Base-by-base conservation (phyloP, 2,888 invertebrate species). In the Yponomeuta sedellus region DNA sequence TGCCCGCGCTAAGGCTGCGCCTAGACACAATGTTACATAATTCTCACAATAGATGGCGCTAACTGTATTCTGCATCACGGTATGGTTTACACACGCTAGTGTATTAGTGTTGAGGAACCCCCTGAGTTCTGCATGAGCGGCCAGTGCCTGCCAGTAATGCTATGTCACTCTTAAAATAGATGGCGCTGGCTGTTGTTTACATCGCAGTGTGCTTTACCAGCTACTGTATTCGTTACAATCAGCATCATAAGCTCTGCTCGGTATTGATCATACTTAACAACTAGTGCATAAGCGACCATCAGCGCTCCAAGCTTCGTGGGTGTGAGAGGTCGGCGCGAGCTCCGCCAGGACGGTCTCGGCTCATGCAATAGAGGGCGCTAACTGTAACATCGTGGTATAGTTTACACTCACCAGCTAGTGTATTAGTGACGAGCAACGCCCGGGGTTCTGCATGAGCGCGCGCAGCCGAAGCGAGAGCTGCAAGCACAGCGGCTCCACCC, bases 381-480 rank as follows among this genome's bases (percentile, higher is more conserved):
- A 34, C 34, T 34, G 34, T 8, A 34, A 34, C 34, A 34, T 34
- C 34, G 34, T 8, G 34, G 8, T 34, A 34, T 34, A 1, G 1
- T 34, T 34, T 34, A 34, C 34, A 34, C 61, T 61, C 86, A 97
- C 97, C 92, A 73, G 96, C 94, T 70, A 96, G 83, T 44, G 93
- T 92, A 83, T 97, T 97, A 93, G 96, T 96, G 20, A 96, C 82
- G 72, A 73, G 95, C 93, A 75, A 94, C 88, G 78, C 96, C 80
- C 73, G 93, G 84, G 83, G 95, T 87, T 80, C 80, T 56, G 85
- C 83, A 8, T 95, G 92, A 10, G 95, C 94, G 2, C 94, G 94
- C 2, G 95, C 95, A 11, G 96, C 96, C 0, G 96, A 95, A 72
- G 96, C 97, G 66, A 97, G 88, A 16, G 96, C 94, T 0, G 97